phyloP scores from a whole-genome alignment of 2,113 vertebrate species.

The Jacana jacana region DNA sequence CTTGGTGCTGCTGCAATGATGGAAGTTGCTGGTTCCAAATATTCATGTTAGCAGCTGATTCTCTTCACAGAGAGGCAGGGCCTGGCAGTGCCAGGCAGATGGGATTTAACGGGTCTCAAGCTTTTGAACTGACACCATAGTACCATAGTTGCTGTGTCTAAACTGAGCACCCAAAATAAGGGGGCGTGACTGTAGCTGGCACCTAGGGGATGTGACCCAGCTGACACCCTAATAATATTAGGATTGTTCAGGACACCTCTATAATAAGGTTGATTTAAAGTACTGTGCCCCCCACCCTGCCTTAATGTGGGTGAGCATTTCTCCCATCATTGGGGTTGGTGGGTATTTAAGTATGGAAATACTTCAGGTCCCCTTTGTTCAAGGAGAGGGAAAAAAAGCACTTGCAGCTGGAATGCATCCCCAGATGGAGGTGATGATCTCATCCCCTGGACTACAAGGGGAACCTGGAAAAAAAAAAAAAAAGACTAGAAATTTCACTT shows the following conservation, averaged over 20 bases:
- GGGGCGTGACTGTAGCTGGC: neutral
- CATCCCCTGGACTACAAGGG: neutral
- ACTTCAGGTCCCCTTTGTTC: neutral
- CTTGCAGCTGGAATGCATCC: neutral
- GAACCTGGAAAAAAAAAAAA: neutral
- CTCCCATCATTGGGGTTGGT: neutral
- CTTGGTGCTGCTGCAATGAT: neutral
- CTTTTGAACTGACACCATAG: neutral
- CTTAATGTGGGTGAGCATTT: neutral
- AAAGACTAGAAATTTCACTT: neutral
- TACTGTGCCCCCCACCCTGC: neutral
- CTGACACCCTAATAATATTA: neutral
- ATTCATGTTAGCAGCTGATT: neutral
- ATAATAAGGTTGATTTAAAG: neutral
- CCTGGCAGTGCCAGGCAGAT: neutral
- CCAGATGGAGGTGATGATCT: neutral
- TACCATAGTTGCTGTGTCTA: neutral
- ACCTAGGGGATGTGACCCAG: no score
- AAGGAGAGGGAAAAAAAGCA: neutral
- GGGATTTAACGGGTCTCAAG: rapidly evolving
- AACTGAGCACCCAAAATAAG: neutral
- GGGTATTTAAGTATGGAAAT: neutral
- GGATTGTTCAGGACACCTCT: neutral
- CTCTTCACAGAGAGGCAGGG: neutral
- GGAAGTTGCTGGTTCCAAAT: neutral